Percentiles rank a stretch among this genome's conserved stretches.
Evolutionary conservation across 2,797 vertebrate species (phyloP).

Genomic region (Cephalopachus bancanus): DNA sequence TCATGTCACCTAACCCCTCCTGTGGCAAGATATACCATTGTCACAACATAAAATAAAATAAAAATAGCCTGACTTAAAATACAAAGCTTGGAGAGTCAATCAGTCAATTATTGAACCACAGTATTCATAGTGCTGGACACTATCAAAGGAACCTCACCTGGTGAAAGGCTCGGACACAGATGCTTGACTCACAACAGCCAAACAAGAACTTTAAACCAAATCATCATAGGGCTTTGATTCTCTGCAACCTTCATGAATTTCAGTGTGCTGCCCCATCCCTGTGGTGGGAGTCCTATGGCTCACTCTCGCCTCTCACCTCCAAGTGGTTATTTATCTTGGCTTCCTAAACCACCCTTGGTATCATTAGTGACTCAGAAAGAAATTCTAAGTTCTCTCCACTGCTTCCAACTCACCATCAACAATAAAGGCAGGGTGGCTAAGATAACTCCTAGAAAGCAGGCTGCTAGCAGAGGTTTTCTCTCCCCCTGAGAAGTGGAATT

Average conservation of each 20-base stretch:
- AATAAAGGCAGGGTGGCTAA: neutral
- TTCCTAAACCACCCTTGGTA: neutral
- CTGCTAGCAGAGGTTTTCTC: slow-evolving; percentile 25
- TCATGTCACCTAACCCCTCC: slow-evolving; percentile 55
- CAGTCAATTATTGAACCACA: neutral
- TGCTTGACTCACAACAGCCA: neutral
- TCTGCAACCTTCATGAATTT: neutral
- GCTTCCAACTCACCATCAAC: neutral
- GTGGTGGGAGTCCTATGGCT: neutral
- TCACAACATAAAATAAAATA: slow-evolving; percentile 62
- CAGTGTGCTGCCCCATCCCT: no score
- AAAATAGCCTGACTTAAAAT: slow-evolving; percentile 45
- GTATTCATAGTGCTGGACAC: neutral
- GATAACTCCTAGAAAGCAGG: slow-evolving; percentile 13
- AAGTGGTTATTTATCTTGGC: neutral
- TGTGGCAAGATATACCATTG: slow-evolving; percentile 34
- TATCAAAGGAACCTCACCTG: neutral
- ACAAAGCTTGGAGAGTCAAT: neutral
- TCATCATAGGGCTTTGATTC: neutral
- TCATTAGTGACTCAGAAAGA: neutral
- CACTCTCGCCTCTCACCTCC: neutral
- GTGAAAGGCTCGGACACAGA: neutral
- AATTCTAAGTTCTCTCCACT: neutral
- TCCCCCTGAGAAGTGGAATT: slow-evolving; percentile 69
- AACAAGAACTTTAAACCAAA: slow-evolving; percentile 20